phyloP scores from a whole-genome alignment of 1,140 invertebrate species.

The Drosophila varians region DNA sequence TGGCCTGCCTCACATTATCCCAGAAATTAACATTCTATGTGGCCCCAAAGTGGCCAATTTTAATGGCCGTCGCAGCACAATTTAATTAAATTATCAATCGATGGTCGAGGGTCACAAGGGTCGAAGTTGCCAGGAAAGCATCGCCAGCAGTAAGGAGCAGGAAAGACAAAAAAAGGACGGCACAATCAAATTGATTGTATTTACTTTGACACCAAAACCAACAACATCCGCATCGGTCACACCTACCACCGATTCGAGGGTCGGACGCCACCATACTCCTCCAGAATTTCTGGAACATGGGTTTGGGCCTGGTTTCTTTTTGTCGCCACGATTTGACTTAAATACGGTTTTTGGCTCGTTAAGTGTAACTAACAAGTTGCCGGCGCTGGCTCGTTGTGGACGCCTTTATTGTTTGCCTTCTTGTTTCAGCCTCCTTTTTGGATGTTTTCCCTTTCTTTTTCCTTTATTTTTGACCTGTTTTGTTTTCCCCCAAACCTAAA shows the following conservation, averaged over 20 bases:
- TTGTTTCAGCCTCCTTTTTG: slow-evolving; percentile 25
- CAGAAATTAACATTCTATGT: slow-evolving; percentile 60
- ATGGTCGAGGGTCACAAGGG: slow-evolving; percentile 49
- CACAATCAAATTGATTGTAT: slow-evolving; percentile 80
- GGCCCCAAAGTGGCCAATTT: slow-evolving; percentile 59
- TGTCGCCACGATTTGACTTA: slow-evolving; percentile 66
- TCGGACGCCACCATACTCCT: slow-evolving; percentile 1
- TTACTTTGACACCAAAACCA: slow-evolving; percentile 74
- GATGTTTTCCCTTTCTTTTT: slow-evolving; percentile 23
- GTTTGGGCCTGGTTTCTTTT: slow-evolving; percentile 49
- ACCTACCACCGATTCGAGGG: slow-evolving; percentile 2
- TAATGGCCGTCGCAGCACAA: slow-evolving; percentile 68
- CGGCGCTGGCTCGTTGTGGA: slow-evolving; percentile 34
- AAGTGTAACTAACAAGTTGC: slow-evolving; percentile 77
- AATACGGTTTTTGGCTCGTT: slow-evolving; percentile 80
- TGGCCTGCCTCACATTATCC: slow-evolving; percentile 52
- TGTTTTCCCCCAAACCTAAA: slow-evolving; percentile 13
- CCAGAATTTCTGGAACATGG: slow-evolving; percentile 19
- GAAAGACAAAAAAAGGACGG: slow-evolving; percentile 41
- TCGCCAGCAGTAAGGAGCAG: not conserved
- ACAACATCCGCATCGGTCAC: slow-evolving; percentile 47
- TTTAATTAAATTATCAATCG: slow-evolving; percentile 81
- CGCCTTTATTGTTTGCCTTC: slow-evolving; percentile 66
- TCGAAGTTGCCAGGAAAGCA: slow-evolving; percentile 10
- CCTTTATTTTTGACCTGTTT: slow-evolving; percentile 7